Evolutionary conservation across 2,113 vertebrate species (phyloP).

Genomic region (Heptranchias perlo): DNA sequence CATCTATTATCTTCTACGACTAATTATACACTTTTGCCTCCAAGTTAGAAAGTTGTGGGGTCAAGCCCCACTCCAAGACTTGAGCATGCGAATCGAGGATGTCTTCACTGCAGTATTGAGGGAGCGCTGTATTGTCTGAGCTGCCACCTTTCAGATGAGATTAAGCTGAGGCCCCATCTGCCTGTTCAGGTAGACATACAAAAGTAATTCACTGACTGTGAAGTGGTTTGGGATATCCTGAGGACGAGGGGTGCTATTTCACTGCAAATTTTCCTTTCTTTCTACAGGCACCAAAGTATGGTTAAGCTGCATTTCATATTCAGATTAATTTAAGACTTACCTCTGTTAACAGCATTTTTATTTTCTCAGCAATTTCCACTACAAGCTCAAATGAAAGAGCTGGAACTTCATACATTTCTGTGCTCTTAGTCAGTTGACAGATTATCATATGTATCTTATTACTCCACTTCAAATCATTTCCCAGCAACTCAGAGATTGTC

Average conservation of each 20-base stretch:
- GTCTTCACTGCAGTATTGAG: background rate
- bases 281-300: background rate
- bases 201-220: background rate
- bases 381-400: slow-evolving; percentile 52
- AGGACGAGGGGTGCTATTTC: background rate
- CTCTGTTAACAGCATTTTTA: slow-evolving; percentile 41
- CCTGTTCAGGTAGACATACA: background rate
- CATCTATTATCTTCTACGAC: background rate
- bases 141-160: background rate
- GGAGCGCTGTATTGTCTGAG: background rate
- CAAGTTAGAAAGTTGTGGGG: background rate
- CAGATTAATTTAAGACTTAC: slow-evolving; percentile 41
- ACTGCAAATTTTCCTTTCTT: too few species aligned
- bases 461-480: slow-evolving; percentile 41
- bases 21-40: background rate
- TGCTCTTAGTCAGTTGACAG: background rate
- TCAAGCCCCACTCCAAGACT: background rate
- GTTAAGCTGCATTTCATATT: background rate
- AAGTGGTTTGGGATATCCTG: background rate
- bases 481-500: slow-evolving; percentile 43
- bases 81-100: background rate
- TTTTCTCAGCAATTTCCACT: slow-evolving; percentile 48
- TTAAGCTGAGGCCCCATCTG: background rate
- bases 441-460: slow-evolving; percentile 36
- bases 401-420: slow-evolving; percentile 40